Conservation (phyloP, 2,797 vertebrate genomes). For the Myotis pilosus region DNA sequence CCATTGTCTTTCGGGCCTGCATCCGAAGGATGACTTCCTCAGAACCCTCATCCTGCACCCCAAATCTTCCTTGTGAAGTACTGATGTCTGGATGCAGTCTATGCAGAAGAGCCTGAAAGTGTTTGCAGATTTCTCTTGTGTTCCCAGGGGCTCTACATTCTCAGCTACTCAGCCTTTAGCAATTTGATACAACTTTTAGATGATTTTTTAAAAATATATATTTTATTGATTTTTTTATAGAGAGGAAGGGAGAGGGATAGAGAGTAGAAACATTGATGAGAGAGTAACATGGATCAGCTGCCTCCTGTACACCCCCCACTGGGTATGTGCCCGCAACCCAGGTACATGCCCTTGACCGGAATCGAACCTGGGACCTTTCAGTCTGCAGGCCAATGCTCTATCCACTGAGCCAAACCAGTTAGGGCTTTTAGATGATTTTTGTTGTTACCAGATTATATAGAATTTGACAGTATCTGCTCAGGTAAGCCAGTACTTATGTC, state of each 20-base stretch:
- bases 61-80: background rate
- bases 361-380: no score
- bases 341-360: no score
- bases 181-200: background rate
- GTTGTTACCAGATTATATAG: background rate
- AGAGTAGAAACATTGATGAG: no score
- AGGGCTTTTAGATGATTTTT: background rate
- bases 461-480: background rate
- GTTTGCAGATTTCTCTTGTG: background rate
- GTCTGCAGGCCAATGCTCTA: no score
- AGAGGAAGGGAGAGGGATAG: no score
- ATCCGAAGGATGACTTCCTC: background rate
- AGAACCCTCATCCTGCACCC: background rate
- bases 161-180: background rate
- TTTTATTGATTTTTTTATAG: no score
- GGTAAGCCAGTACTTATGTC: background rate
- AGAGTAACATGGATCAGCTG: no score
- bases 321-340: no score
- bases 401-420: no score
- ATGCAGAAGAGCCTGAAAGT: background rate
- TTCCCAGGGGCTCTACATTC: background rate
- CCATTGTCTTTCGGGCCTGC: background rate
- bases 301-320: no score
- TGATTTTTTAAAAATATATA: background rate
- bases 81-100: background rate